Base-by-base conservation (phyloP, 2,113 vertebrate species). In the Gymnorhina tibicen region DNA sequence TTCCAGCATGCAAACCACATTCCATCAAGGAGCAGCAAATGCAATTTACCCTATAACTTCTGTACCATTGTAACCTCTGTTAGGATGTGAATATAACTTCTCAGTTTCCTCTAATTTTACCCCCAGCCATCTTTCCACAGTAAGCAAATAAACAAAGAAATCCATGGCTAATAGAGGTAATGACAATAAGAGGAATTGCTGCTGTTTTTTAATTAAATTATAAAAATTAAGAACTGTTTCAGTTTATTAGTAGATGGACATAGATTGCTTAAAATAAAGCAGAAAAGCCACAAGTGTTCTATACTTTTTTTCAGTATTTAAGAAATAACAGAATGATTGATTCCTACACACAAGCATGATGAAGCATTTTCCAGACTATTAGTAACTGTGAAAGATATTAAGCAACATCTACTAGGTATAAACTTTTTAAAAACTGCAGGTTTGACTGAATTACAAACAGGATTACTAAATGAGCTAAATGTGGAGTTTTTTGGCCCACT, bases 291-390 rank as follows among this genome's bases (percentile, higher is more conserved):
- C 6, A 85, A 56, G 5, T 64, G 7, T 52, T 93, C 18, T 62
- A 22, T 7, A 2, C 0, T 15, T 52, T 83, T 83, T n/a, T 9
- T 53, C 13, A 52, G 7, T 59, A 55, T 76, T 86, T 79, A 74
- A 77, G 16, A 92, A 88, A 42, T 58, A 91, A 55, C 46, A 76
- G 17, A 12, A 35, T 80, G 72, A 91, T 80, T 66, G 32, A 92
- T 94, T 92, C 15, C 13, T 86, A 20, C n/a, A 55, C 5, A 69
- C 33, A 67, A 74, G 26, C 23, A 55, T 59, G 47, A 70, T 47
- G 18, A 90, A 95, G 14, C 16, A 37, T 50, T 92, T 94, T 77
- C 42, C 72, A 95, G 60, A 58, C 23, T 47, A 74, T 92, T 95
- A 79, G 53, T 50, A 95, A 64, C 23, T 66, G 41, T 53, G 53